A percentile compares a stretch with the other conserved stretches of the same genome.
phyloP scores from a whole-genome alignment of 2,888 invertebrate species.

The Ceratothoa steindachneri region DNA sequence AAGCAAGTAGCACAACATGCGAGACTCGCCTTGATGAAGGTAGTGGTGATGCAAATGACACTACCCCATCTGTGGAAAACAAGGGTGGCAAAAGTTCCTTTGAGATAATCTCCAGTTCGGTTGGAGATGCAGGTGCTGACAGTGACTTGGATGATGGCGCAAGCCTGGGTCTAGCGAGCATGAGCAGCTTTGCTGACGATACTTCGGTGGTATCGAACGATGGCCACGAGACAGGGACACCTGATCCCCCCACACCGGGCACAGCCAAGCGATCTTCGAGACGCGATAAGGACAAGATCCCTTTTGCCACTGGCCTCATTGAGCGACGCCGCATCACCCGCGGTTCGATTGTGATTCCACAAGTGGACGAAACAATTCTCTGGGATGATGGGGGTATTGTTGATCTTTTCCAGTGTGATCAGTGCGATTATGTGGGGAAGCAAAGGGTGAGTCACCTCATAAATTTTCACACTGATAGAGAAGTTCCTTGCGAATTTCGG shows the following conservation, averaged over 20 bases:
- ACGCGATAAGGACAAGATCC: background rate
- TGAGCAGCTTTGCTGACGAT: constrained; percentile 36
- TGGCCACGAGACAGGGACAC: constrained; percentile 32
- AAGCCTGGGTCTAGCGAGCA: constrained; percentile 36
- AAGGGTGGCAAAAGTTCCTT: no score
- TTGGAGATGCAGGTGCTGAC: constrained; percentile 3
- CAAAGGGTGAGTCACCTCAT: constrained; percentile 38
- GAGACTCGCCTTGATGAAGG: no score
- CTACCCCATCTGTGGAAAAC: no score
- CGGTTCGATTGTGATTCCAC: constrained; percentile 34
- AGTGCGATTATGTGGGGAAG: constrained; percentile 40
- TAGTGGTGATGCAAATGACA: no score
- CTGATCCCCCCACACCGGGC: constrained; percentile 24
- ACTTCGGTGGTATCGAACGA: constrained; percentile 37
- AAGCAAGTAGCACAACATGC: no score
- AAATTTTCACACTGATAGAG: constrained; percentile 38
- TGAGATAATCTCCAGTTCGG: background rate
- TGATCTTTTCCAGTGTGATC: constrained; percentile 44
- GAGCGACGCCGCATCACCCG: constrained; percentile 26
- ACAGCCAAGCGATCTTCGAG: constrained; percentile 18
- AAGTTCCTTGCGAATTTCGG: constrained; percentile 41
- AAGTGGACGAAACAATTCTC: constrained; percentile 20
- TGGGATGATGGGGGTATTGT: constrained; percentile 47
- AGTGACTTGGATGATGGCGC: constrained; percentile 31
- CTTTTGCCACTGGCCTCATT: background rate